Base-by-base conservation (phyloP, 2,888 invertebrate genomes). In the Rhodophaea formosa region DNA sequence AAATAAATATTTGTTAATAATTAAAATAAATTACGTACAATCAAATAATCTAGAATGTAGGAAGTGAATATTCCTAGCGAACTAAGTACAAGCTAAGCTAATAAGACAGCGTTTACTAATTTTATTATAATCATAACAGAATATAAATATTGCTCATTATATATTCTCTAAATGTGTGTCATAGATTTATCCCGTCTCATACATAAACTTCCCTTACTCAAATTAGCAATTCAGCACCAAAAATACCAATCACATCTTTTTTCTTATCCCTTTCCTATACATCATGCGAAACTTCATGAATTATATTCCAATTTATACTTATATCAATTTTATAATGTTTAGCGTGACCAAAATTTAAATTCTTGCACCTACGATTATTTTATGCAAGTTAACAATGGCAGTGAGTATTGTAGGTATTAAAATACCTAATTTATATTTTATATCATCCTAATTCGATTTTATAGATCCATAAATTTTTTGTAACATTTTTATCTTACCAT, bases 351-450 rank as follows among this genome's bases (percentile, higher is more conserved):
- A 62, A 58, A 52, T 65, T 65, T 70, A 70, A 42, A 17, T 39
- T n/a, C 12, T 12, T 39, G 72, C 68, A 65, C 52, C 67, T 69
- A 69, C 58, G 60, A 64, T 59, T 58, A 61, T 62, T 65, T 64
- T 62, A 68, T 70, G 76, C 77, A 72, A 71, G 62, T 74, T 70
- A 72, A 72, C 63, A 79, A 82, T 82, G 82, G 82, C 82, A 83
- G 82, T 83, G 79, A 72, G 61, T 67, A 62, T 67, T 66, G 62
- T 69, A 62, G 59, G 60, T 64, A 64, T 62, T 57, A 56, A 69
- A 63, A 58, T 61, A 62, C 63, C 58, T 66, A 62, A 54, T 52
- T 61, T 58, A 58, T 56, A 46, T 46, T 46, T 32, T 39, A 35
- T 15, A 39, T 49, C 10, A 54, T 43, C 32, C 32, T 32, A 49